Evolutionary conservation across 2,888 invertebrate genomes (phyloP), one percentile per base, ranked within the genome.

Genomic region (Adelphocoris suturalis): DNA sequence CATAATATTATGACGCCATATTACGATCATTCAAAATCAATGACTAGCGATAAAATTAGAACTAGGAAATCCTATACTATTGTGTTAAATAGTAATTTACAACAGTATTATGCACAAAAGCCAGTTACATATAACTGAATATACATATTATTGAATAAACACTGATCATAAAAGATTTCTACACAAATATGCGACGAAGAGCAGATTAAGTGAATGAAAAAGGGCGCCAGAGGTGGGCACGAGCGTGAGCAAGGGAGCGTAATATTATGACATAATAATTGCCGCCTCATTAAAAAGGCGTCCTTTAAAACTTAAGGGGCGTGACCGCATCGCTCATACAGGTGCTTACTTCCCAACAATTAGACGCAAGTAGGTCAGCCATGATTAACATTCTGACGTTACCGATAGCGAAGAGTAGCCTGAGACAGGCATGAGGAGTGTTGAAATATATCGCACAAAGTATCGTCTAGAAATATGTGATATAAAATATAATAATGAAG

Each of bases 181-280:
- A n/a, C 37, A 37, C 37, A 37, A 37, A 37, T 37, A 2, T 37
- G 37, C 37, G 37, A 57, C 0, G 5, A n/a, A n/a, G 2, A 7
- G n/a, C 57, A 57, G n/a, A 57, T 57, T 5, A 14, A n/a, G 4
- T 11, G 52, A 52, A 52, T 16, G 16, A 11, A n/a, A 14, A 57
- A n/a, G n/a, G 57, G 57, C 57, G 57, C n/a, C 1, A 12, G 16
- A n/a, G n/a, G 1, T n/a, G 5, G 57, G 57, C 57, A n/a, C n/a
- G 14, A 57, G 57, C 57, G 57, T n/a, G 57, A 57, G 57, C 57
- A 57, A 57, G 57, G 57, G n/a, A 57, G 57, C 57, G 57, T 57
- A 57, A 68, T 68, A 68, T 68, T 23, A 23, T 68, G 68, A 23
- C 68, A 23, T 68, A 68, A 68, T 68, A 68, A 23, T 68, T 23